Conservation (phyloP, 2,113 vertebrate species). For the Grus americana region DNA sequence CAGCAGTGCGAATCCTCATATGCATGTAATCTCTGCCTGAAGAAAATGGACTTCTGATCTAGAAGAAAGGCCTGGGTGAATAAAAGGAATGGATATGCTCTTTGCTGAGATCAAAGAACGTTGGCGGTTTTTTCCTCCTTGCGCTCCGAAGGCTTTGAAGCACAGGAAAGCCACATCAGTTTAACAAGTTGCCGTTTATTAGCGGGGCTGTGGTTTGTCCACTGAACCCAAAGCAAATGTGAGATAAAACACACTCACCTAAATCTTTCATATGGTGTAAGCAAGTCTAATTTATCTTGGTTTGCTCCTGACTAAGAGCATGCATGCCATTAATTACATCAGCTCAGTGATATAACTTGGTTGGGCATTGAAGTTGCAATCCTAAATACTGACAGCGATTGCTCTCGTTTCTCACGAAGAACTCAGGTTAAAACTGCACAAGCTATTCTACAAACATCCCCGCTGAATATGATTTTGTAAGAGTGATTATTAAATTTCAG, state of each 20-base stretch:
- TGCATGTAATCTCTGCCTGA: neutral
- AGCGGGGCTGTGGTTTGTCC: neutral
- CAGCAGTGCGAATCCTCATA: rapidly evolving
- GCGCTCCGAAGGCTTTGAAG: neutral
- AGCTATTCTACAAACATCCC: neutral
- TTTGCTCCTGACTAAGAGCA: neutral
- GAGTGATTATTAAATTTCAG: neutral
- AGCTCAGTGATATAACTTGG: neutral
- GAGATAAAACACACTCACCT: neutral
- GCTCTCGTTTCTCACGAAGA: rapidly evolving
- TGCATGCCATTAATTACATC: rapidly evolving
- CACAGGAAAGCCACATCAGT: neutral
- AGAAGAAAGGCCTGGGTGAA: neutral
- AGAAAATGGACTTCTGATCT: neutral
- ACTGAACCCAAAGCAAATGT: neutral
- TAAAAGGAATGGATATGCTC: neutral
- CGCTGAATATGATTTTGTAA: neutral
- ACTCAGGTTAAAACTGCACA: neutral
- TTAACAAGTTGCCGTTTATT: neutral
- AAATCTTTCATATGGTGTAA: neutral
- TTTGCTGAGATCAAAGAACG: neutral
- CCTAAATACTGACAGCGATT: rapidly evolving
- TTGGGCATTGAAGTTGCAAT: rapidly evolving
- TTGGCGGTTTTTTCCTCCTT: neutral
- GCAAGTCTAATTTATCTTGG: neutral